Evolutionary conservation across 30 jellyfish, hydroid and myxozoan genomes (phyloP).

Genomic region (Haliclystus octoradiatus): DNA sequence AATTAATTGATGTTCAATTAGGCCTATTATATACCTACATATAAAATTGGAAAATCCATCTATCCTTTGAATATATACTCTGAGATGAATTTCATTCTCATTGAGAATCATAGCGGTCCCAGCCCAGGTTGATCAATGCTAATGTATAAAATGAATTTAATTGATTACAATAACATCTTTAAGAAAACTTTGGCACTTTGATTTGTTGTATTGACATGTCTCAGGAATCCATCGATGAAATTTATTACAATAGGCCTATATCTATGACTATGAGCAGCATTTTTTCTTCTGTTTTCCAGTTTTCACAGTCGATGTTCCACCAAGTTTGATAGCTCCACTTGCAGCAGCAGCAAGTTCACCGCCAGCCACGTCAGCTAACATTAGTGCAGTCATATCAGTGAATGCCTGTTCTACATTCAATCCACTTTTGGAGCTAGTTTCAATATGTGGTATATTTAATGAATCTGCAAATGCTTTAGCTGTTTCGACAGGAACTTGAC

Average conservation of each 20-base stretch:
- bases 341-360: conserved; percentile 8
- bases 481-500: conserved; percentile 53
- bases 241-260: not conserved
- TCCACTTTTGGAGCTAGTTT: conserved; percentile 93
- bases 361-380: conserved; percentile 57
- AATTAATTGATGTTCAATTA: too few relatives aligned
- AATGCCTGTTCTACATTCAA: conserved; percentile 93
- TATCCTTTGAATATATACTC: too few relatives aligned
- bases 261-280: not conserved
- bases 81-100: too few relatives aligned
- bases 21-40: too few relatives aligned
- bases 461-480: conserved; percentile 41
- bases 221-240: too few relatives aligned
- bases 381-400: conserved; percentile 51
- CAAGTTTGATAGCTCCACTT: not conserved
- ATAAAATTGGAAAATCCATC: too few relatives aligned
- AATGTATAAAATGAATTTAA: too few relatives aligned
- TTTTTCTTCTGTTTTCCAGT: not conserved
- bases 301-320: not conserved
- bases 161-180: too few relatives aligned
- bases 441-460: conserved; percentile 48
- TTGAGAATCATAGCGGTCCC: too few relatives aligned
- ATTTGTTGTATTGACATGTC: too few relatives aligned
- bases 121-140: too few relatives aligned
- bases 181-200: too few relatives aligned